Evolutionary conservation across 2,797 vertebrate genomes (phyloP), one percentile per base, ranked within the genome.

Genomic region (Sebastiscus albofasciatus): DNA sequence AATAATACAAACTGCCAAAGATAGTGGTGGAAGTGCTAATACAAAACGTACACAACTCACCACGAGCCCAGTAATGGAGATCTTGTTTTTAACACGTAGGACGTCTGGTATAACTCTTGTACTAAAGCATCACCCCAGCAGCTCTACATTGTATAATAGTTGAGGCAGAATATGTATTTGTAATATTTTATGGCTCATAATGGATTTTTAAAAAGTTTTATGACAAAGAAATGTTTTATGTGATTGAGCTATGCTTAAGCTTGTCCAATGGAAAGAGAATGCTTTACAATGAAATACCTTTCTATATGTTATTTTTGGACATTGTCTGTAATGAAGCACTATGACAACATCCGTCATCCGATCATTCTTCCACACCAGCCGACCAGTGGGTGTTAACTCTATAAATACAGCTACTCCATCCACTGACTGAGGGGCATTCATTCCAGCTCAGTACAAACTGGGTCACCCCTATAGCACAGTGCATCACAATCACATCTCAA

Each of bases 1-100:
- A 61, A 67, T 67, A 80, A 82, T 72, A 71, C 64, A 82, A 92
- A 89, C 90, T 91, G 92, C 94, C 95, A 95, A 95, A 96, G 94
- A 95, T 68, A 67, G 67, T 59, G 76, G 62, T 84, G 70, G 60
- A 89, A 80, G 71, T 80, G 70, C 66, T 72, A 34, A 82, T 39
- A 62, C 65, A 68, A 77, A 80, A 72, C 80, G 22, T 49, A 39
- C 70, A 87, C 60, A 61, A 49, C 60, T 80, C 76, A 72, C 82
- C 77, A 81, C 24, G 67, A 54, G 62, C 73, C 68, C 36, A 56
- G 20, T 34, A 68, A 84, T 66, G 16, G 34, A 68, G 31, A 64
- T 56, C 22, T 64, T 61, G 31, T 87, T 90, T 88, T 79, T 67
- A 87, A 74, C 78, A 82, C 24, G 3, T 24, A 73, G 58, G 39